Evolutionary conservation across 2,888 invertebrate genomes (phyloP).

Genomic region (Neoaliturus tenellus): DNA sequence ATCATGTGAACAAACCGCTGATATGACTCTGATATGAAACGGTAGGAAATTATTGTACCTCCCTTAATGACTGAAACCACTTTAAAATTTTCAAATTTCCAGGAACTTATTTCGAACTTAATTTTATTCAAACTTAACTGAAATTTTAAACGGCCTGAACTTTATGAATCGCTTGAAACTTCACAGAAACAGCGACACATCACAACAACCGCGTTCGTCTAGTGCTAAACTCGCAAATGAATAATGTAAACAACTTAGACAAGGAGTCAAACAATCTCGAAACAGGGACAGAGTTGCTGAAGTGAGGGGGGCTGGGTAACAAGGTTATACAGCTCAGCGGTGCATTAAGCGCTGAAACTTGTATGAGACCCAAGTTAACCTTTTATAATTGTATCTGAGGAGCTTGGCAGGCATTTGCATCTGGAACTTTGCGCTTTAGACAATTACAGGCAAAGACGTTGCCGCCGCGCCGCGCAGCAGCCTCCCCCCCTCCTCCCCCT

Average conservation of each 20-base stretch:
- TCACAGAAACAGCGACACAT: background rate
- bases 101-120: no score
- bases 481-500: background rate
- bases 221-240: background rate
- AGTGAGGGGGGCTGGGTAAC: conserved; percentile 11
- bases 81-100: no score
- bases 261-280: conserved; percentile 22
- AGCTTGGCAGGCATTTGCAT: conserved; percentile 40
- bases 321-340: conserved; percentile 2
- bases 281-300: background rate
- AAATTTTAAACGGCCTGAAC: background rate
- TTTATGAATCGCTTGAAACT: background rate
- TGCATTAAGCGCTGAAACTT: conserved; percentile 45
- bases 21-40: no score
- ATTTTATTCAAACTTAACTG: no score
- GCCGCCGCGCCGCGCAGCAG: background rate
- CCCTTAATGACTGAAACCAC: no score
- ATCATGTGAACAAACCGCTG: no score
- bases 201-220: background rate
- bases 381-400: conserved; percentile 49
- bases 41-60: no score
- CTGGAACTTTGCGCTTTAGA: conserved; percentile 18
- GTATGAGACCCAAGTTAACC: conserved; percentile 45
- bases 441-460: conserved; percentile 16
- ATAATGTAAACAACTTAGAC: conserved; percentile 9